Conservation (phyloP, 2,113 vertebrate species). For the Myiozetetes cayanensis region DNA sequence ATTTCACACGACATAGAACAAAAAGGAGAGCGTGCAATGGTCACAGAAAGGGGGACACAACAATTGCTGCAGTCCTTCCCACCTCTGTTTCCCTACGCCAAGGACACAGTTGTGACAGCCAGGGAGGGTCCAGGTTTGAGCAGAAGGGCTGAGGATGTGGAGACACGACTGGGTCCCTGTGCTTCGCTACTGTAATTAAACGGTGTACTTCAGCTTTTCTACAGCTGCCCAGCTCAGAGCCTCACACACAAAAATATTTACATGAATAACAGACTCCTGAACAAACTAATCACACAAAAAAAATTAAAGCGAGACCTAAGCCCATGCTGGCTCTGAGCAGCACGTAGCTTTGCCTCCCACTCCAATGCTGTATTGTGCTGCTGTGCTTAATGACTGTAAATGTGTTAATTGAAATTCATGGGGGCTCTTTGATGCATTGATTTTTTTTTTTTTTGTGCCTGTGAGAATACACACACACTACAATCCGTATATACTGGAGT, state of each 20-base stretch:
- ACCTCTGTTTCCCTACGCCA: rapidly evolving
- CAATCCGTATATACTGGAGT: neutral
- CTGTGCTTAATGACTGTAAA: constrained; percentile 60
- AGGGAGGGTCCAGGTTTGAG: neutral
- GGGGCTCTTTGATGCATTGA: constrained; percentile 3
- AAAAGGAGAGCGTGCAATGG: neutral
- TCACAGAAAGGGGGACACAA: neutral
- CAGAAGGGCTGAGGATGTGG: neutral
- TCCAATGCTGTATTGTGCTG: neutral
- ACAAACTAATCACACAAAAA: neutral
- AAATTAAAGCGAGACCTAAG: constrained; percentile 11
- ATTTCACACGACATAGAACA: neutral
- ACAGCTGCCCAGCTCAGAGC: neutral
- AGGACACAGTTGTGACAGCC: neutral
- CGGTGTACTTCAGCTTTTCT: neutral
- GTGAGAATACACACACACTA: neutral
- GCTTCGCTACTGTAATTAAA: neutral
- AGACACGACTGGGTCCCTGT: rapidly evolving
- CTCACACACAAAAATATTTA: constrained; percentile 40
- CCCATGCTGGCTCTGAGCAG: constrained; percentile 39
- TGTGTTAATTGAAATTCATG: constrained; percentile 60
- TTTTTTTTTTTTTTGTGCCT: neutral
- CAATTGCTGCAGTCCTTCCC: neutral
- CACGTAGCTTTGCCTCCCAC: constrained; percentile 28
- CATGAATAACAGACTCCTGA: constrained; percentile 3